Base-by-base conservation (phyloP, 2,113 vertebrate genomes). In the Pluvianellus socialis region DNA sequence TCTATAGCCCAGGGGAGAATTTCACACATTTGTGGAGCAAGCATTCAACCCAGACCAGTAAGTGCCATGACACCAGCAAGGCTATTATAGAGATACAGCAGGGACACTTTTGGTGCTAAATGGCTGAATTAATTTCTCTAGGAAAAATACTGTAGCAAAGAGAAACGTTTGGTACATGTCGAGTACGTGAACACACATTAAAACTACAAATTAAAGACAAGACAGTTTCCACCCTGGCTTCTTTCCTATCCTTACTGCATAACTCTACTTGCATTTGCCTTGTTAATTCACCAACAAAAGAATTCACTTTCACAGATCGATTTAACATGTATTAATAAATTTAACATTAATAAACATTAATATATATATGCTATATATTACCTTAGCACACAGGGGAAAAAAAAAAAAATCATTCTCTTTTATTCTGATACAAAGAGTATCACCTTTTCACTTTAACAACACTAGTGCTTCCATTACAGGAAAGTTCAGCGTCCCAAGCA, bases 1-100 rank as follows among this genome's bases (percentile, higher is more conserved):
- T 26, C 7, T 30, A 79, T 33, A 63, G 61, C 15, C 94, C 95
- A 71, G 0, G 94, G 97, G 21, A 97, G 27, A 12, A 63, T 0
- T 73, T 97, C 95, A 4, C 84, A 92, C 0, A 98, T 1, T 98
- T 98, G 68, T 52, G n/a, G 73, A 86, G 67, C 20, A 81, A 91
- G 40, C 9, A 61, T 42, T 59, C 50, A 45, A 30, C 32, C 81
- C 8, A 72, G 38, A n/a, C 3, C 14, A 8, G 12, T 83, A 19
- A 91, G 65, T 23, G 20, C 62, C 30, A 18, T 2, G 15, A 16
- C 24, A 38, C 2, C 13, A 77, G 40, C n/a, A 52, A 67, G 38
- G 14, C 44, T 42, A 7, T n/a, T 18, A 21, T 2, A 85, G 35
- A 77, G 15, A 44, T 8, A 38, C 0, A 75, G 5, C 7, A 3